phyloP scores from a whole-genome alignment of 2,113 vertebrate species.

The Falco punctatus region DNA sequence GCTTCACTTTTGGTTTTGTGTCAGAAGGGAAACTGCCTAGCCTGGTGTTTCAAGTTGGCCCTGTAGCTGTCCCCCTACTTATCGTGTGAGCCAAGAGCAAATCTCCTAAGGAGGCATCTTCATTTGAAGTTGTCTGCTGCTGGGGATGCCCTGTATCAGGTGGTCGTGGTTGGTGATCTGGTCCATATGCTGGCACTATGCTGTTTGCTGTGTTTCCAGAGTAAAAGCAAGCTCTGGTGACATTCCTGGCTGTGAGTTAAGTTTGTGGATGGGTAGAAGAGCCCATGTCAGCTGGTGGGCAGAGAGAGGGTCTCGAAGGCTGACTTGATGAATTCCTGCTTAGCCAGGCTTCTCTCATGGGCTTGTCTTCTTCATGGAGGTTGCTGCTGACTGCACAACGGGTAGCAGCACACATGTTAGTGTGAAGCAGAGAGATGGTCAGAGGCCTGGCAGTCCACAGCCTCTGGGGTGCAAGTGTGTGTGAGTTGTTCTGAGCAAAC shows the following conservation, averaged over 20 bases:
- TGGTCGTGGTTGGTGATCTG: too few relatives aligned
- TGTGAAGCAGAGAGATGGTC: background rate
- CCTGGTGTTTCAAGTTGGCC: background rate
- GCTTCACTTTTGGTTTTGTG: background rate
- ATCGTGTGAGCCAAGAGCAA: background rate
- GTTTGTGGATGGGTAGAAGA: background rate
- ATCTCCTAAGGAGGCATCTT: background rate
- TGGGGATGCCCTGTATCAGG: background rate
- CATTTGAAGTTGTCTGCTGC: background rate
- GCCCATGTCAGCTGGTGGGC: background rate
- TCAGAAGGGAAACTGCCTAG: background rate
- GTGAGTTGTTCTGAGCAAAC: background rate
- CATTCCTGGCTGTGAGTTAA: background rate
- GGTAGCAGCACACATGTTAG: background rate
- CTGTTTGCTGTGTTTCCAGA: background rate
- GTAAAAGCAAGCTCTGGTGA: background rate
- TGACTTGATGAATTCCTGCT: background rate
- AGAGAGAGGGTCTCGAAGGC: background rate
- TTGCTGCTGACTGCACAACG: background rate
- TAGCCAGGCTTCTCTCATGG: background rate
- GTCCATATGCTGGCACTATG: rapidly evolving
- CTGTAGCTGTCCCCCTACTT: background rate
- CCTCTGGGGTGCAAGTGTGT: background rate
- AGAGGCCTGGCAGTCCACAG: background rate
- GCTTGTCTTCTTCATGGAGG: background rate